Conservation (phyloP, 1,140 invertebrate genomes). For the Diorhabda carinulata region DNA sequence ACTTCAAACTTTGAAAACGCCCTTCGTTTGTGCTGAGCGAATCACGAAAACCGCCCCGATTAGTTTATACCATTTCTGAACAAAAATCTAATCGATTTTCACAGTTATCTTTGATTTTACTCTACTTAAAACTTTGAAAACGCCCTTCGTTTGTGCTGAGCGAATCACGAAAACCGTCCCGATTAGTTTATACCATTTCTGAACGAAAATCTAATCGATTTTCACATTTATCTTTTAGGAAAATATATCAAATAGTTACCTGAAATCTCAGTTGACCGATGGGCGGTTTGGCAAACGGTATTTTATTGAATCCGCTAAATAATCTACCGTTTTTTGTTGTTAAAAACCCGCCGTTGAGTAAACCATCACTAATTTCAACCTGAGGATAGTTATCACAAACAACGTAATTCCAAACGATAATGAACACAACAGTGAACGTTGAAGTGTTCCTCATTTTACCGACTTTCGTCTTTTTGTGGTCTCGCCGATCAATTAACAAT, state of each 20-base stretch:
- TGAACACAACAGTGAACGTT: not conserved
- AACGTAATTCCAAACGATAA: not conserved
- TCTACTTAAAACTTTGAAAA: too few species aligned
- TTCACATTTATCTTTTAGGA: not conserved
- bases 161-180: too few species aligned
- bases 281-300: conserved; percentile 4
- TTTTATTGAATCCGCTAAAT: conserved; percentile 4
- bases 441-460: not conserved
- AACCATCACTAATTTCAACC: conserved; percentile 2
- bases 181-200: too few species aligned
- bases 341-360: not conserved
- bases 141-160: too few species aligned
- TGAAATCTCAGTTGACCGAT: conserved; percentile 3
- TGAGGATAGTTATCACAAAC: not conserved
- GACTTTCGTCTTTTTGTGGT: not conserved
- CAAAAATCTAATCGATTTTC: too few species aligned
- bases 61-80: too few species aligned
- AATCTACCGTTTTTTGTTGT: conserved; percentile 2
- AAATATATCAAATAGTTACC: not conserved
- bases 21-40: too few species aligned
- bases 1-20: too few species aligned
- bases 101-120: too few species aligned
- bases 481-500: not conserved
- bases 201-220: too few species aligned
- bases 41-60: too few species aligned